Base-by-base conservation (phyloP, 2,113 vertebrate species). In the Catharus bicknelli region DNA sequence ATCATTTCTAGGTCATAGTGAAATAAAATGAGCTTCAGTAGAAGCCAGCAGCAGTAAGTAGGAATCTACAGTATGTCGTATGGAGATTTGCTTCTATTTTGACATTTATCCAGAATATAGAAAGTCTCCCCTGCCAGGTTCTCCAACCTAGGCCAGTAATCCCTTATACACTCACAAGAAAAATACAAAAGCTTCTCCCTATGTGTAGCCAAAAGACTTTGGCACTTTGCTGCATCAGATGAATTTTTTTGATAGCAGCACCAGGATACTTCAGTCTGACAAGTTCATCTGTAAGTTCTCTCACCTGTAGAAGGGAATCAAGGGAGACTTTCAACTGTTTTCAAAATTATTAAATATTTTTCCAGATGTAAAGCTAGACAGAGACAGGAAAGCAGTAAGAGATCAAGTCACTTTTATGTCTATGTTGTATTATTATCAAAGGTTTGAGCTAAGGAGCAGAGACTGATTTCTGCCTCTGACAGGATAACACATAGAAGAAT, bases 1-100 rank as follows among this genome's bases (percentile, higher is more conserved):
- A 94, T 63, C 8, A 67, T 87, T 96, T 95, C 74, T 74, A 48
- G 63, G 77, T 85, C 66, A 75, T 7, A 75, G 57, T 42, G 50
- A 88, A 95, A 95, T 80, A 91, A 93, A 96, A 90, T 47, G 36
- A 93, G 32, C 85, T 91, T 63, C 50, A 69, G n/a, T 38, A 82
- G 87, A 63, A 95, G 87, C 85, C 87, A 95, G 74, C 48, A 93
- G 86, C 42, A 85, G 80, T 85, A 93, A 93, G 61, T 40, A 93
- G 77, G 79, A 96, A 96, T 89, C 80, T 93, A 66, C 74, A 91
- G 54, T 75, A 90, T 83, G 57, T 40, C 91, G 42, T 87, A 68
- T 48, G 34, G 85, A 58, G 74, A 90, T 91, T 94, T 97, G 80
- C 87, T 95, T 89, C 89, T 95, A 79, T 90, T 93, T 93, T 96